These are phyloP conservation scores for Dryocosmus kuriphilus DNA, from an alignment of 2,888 invertebrate genomes.

Conservation along the genomic window DNA sequence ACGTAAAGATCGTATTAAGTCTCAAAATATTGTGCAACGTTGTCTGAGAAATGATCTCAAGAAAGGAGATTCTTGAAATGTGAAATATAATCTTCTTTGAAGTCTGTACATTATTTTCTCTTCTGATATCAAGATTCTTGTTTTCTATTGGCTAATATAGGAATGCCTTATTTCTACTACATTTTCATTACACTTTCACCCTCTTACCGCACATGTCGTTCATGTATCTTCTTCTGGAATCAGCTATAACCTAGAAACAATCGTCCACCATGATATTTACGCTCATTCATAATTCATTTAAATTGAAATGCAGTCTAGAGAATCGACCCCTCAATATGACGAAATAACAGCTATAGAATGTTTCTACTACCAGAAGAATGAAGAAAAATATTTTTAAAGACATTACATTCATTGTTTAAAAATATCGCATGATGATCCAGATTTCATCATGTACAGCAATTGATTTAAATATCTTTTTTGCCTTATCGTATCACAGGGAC, in stretches of 20 bases:
- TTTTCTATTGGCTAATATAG: neutral
- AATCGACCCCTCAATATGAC: neutral
- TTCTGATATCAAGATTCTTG: neutral
- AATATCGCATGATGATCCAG: no score
- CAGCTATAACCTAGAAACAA: conserved; percentile 17
- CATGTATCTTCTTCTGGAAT: neutral
- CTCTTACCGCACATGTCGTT: neutral
- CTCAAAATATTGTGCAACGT: no score
- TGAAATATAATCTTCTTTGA: neutral
- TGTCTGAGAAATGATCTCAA: no score
- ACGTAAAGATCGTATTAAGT: no score
- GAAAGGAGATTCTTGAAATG: neutral
- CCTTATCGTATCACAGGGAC: neutral
- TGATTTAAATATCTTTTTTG: neutral
- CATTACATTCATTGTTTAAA: no score
- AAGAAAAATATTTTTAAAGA: no score
- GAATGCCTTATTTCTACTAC: neutral
- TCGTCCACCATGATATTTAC: neutral
- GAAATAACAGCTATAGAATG: neutral
- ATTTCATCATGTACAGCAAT: no score
- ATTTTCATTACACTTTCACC: neutral
- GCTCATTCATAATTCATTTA: conserved; percentile 11
- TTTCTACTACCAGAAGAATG: neutral
- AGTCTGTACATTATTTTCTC: neutral
- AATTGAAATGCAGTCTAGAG: neutral